Evolutionary conservation across 2,113 vertebrate genomes (phyloP).

Genomic region (Oryctolagus cuniculus): mOryCun1.1 NC_091440.1:62162501-62163000

Average conservation of each 20-base stretch:
- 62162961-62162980: not conserved
- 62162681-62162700: not conserved
- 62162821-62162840: not conserved
- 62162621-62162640: not conserved
- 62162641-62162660: not conserved
- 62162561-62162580: no score
- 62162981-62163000: not conserved
- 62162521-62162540: no score
- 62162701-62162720: slow-evolving; percentile 25
- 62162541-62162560: not conserved
- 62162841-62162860: not conserved
- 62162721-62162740: not conserved
- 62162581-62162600: not conserved
- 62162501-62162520: no score
- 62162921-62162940: not conserved
- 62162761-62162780: not conserved
- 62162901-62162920: not conserved
- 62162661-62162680: not conserved
- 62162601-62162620: not conserved
- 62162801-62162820: not conserved
- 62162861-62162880: not conserved
- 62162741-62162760: not conserved
- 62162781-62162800: not conserved
- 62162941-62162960: not conserved
- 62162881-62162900: not conserved